Conservation (phyloP, 2,113 vertebrate genomes). For the Carlito syrichta region DNA sequence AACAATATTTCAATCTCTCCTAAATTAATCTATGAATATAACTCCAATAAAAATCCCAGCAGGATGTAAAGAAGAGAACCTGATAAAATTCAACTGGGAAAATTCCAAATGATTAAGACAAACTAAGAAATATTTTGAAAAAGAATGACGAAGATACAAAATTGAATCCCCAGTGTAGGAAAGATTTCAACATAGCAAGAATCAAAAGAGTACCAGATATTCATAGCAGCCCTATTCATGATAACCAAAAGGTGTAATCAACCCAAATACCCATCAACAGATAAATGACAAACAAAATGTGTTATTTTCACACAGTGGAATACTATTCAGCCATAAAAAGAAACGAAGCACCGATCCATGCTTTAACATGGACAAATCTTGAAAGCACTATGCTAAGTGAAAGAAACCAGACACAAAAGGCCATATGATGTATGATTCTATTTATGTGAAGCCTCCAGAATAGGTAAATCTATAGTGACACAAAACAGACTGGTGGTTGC, state of each 20-base stretch:
- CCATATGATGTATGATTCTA: not conserved
- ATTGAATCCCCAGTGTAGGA: not conserved
- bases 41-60: conserved; percentile 60
- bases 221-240: not conserved
- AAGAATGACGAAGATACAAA: not conserved
- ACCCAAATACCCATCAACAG: not conserved
- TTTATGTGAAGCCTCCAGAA: not conserved
- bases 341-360: not conserved
- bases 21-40: conserved; percentile 62
- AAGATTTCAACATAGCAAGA: not conserved
- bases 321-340: not conserved
- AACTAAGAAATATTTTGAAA: not conserved
- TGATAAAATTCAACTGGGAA: conserved; percentile 51
- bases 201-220: not conserved
- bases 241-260: not conserved
- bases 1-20: conserved; percentile 53
- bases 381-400: not conserved
- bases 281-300: not conserved
- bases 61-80: conserved; percentile 41
- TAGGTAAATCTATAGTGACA: not conserved
- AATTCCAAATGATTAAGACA: conserved; percentile 36
- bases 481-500: not conserved
- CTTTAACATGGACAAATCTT: not conserved
- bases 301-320: rapidly evolving
- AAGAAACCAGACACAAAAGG: not conserved